Conservation (phyloP, 2,888 invertebrate genomes). For the Hydroisotoma schaefferi region DNA sequence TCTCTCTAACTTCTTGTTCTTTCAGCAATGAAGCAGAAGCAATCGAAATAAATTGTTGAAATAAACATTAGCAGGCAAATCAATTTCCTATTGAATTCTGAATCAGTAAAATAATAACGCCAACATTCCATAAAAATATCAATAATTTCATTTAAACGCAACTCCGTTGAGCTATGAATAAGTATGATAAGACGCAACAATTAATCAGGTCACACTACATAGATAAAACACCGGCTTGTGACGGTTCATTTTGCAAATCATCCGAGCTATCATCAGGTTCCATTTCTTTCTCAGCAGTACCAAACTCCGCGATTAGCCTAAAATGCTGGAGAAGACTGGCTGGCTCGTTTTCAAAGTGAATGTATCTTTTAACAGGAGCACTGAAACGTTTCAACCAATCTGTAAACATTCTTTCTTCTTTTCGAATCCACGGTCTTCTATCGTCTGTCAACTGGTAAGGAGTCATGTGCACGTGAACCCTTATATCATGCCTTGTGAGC, state of each 20-base stretch:
- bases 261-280: conserved; percentile 11
- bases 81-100: no score
- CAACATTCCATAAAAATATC: conserved; percentile 6
- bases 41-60: no score
- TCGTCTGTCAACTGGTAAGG: conserved; percentile 85
- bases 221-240: conserved; percentile 7
- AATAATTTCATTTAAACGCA: no score
- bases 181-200: no score
- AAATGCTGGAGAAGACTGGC: conserved; percentile 71
- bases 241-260: conserved; percentile 4
- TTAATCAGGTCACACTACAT: conserved; percentile 9
- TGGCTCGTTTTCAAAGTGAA: conserved; percentile 62
- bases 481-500: conserved; percentile 66
- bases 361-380: conserved; percentile 61
- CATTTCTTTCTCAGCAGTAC: conserved; percentile 18
- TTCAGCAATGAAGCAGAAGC: no score
- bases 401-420: conserved; percentile 75
- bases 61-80: no score
- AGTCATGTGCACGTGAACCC: conserved; percentile 75
- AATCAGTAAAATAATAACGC: no score
- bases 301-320: conserved; percentile 65
- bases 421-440: conserved; percentile 75
- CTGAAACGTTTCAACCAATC: conserved; percentile 64
- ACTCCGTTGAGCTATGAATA: no score
- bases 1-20: no score